Evolutionary conservation across 2,888 invertebrate genomes (phyloP).

Genomic region (Ariolimax columbianus): DNA sequence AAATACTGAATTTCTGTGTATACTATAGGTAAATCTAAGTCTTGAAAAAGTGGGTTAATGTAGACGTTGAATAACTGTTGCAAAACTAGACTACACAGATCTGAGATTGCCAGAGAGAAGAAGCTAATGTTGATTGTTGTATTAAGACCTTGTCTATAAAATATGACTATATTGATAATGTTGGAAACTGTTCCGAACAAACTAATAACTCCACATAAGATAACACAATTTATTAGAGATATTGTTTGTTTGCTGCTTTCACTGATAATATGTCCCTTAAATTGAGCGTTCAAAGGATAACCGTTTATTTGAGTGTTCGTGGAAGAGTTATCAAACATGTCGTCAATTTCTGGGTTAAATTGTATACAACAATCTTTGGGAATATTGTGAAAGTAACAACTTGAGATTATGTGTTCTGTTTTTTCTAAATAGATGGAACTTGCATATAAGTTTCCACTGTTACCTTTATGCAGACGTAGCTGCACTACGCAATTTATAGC

Average conservation of each 20-base stretch:
- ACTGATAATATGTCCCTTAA: background rate
- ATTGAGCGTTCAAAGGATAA: too few species aligned
- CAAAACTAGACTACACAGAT: background rate
- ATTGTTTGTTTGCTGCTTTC: background rate
- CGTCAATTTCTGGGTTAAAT: too few species aligned
- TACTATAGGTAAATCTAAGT: background rate
- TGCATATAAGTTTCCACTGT: too few species aligned
- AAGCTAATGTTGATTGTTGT: slow-evolving; percentile 17
- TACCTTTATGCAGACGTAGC: too few species aligned
- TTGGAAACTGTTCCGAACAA: slow-evolving; percentile 10
- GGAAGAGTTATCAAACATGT: too few species aligned
- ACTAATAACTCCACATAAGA: background rate
- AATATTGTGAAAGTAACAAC: too few species aligned
- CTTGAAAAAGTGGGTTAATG: background rate
- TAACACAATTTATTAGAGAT: background rate
- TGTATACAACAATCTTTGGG: too few species aligned
- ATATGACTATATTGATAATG: background rate
- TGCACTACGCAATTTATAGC: too few species aligned
- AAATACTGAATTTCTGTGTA: background rate
- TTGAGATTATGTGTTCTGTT: too few species aligned
- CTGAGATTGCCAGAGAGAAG: slow-evolving; percentile 5
- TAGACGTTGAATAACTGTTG: background rate
- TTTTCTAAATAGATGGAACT: too few species aligned
- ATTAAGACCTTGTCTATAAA: slow-evolving; percentile 13
- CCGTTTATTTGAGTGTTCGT: too few species aligned